Conservation (phyloP, 2,113 vertebrate genomes). For the Muntiacus reevesi region DNA sequence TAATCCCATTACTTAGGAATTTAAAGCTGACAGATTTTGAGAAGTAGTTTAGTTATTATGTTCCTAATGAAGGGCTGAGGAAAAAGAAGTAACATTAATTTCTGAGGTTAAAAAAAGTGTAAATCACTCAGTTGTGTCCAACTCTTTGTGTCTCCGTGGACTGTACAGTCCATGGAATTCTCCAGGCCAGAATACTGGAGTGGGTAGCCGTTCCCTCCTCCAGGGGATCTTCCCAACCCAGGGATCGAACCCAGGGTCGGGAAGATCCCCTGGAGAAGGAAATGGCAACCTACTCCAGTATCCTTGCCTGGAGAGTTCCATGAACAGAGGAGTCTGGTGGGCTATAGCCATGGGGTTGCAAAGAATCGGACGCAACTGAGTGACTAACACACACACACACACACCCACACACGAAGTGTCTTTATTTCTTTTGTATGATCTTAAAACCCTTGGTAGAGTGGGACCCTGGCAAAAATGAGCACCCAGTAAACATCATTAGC, state of each 20-base stretch:
- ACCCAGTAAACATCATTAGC: conserved; percentile 32
- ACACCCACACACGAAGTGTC: background rate
- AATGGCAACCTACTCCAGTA: background rate
- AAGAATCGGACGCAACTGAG: background rate
- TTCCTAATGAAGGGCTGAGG: background rate
- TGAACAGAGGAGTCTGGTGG: background rate
- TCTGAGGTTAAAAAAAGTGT: conserved; percentile 19
- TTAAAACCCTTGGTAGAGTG: conserved; percentile 25
- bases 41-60: conserved; percentile 3
- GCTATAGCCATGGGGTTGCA: background rate
- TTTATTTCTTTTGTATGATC: conserved; percentile 33
- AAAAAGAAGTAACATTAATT: background rate
- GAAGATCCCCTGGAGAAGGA: background rate
- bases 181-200: background rate
- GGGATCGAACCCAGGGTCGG: fast-evolving
- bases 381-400: background rate
- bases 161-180: background rate
- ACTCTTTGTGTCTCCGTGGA: background rate
- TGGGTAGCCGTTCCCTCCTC: background rate
- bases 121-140: background rate
- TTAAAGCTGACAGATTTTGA: conserved; percentile 22
- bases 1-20: background rate
- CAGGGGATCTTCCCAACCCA: background rate
- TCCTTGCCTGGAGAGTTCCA: background rate
- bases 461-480: background rate